Base-by-base conservation (phyloP, 2,888 invertebrate species). In the Dryococelus australis region DNA sequence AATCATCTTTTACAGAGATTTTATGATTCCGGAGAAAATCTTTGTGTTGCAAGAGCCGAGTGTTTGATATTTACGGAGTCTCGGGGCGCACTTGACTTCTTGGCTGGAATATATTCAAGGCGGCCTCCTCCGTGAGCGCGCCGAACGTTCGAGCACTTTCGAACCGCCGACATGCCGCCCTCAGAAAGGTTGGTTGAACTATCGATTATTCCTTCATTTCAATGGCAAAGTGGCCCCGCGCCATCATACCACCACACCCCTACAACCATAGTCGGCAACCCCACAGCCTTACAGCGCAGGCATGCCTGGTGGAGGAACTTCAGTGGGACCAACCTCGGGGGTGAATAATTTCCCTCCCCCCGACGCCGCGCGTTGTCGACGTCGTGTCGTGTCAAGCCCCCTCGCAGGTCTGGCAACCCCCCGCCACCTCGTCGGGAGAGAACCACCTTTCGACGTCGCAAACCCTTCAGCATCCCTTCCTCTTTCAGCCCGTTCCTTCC, bases 121-220 rank as follows among this genome's bases (percentile, higher is more conserved):
- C 65, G 6, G 65, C n/a, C 65, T 8, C 65, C n/a, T 65, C 24
- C 13, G 65, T n/a, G 65, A 1, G 65, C 10, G 65, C 24, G 24
- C 0, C 65, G 24, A 24, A n/a, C 65, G 65, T 24, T 65, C 65
- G 24, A 65, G 65, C 8, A n/a, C 65, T 65, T 65, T n/a, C n/a
- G 13, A n/a, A 65, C 65, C 65, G 65, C 65, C 65, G 65, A 65
- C 65, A 65, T 47, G n/a, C 65, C 65, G 65, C 65, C n/a, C 65
- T 65, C 8, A 8, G 65, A 65, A 20, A n/a, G 65, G 65, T 65
- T n/a, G 65, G n/a, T 65, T n/a, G 65, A 65, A n/a, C 65, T 65
- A 65, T 65, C 65, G 65, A 65, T 65, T 65, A 65, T 65, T 65
- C 65, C 65, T 65, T 65, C 65, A 65, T 65, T 65, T 65, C 65